These are phyloP conservation scores for Argynnis bischoffii DNA, from an alignment of 2,888 invertebrate genomes.

Conservation along the genomic window DNA sequence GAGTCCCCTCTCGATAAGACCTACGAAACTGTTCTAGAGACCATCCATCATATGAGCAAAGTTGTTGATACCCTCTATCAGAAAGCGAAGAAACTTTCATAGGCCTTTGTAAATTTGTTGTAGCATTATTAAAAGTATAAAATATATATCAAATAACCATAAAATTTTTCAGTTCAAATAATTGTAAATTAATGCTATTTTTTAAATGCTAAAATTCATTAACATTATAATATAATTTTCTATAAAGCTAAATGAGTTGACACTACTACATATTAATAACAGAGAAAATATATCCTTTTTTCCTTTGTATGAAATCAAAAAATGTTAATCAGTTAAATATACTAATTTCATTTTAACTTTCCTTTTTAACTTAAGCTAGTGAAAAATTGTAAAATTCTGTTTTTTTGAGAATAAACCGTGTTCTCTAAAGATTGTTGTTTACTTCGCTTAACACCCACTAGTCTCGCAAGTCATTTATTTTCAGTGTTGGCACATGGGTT, in stretches of 20 bases:
- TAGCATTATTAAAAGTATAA: constrained; percentile 72
- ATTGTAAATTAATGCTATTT: constrained; percentile 69
- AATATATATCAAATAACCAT: constrained; percentile 74
- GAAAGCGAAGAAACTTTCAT: constrained; percentile 99
- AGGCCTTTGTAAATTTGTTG: constrained; percentile 73
- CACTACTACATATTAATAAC: constrained; percentile 35
- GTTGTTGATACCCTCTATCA: constrained; percentile 99
- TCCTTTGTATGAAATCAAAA: constrained; percentile 44
- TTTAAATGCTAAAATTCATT: constrained; percentile 57
- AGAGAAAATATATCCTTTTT: constrained; percentile 36
- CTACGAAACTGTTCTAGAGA: constrained; percentile 98
- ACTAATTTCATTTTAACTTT: constrained; percentile 64
- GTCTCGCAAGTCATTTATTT: constrained; percentile 68
- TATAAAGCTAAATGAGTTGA: constrained; percentile 32
- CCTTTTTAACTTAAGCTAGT: constrained; percentile 74
- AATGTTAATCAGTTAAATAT: constrained; percentile 58
- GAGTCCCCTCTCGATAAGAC: constrained; percentile 97
- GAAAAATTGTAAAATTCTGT: constrained; percentile 79
- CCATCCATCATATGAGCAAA: constrained; percentile 99
- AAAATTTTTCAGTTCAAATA: constrained; percentile 69
- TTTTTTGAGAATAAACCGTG: constrained; percentile 78
- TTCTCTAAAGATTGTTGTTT: constrained; percentile 70
- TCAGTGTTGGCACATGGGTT: constrained; percentile 58
- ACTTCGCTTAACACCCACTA: constrained; percentile 52
- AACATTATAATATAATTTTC: constrained; percentile 40